Conservation (phyloP, 2,888 invertebrate genomes). For the Ichneumoninae sp. region DNA sequence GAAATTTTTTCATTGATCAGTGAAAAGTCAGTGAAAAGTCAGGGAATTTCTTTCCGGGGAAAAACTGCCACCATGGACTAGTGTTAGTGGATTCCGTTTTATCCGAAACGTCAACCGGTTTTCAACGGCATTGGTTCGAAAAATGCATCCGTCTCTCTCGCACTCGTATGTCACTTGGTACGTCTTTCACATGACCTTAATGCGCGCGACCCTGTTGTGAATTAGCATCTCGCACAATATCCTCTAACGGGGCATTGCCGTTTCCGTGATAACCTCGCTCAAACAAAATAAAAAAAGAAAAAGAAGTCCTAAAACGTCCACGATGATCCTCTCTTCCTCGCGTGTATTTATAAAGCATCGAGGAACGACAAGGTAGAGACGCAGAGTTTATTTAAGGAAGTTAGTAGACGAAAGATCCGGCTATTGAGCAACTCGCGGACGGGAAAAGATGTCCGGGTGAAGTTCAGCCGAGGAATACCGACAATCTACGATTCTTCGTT, state of each 20-base stretch:
- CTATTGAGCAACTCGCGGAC: constrained; percentile 8
- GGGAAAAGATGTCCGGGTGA: constrained; percentile 9
- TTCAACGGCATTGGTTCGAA: no score
- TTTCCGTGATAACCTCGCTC: not conserved
- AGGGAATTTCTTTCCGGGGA: no score
- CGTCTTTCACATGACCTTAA: no score
- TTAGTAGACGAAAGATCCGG: not conserved
- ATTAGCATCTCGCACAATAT: not conserved
- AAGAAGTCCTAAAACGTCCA: not conserved
- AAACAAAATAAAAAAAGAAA: constrained; percentile 4
- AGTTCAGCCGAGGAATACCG: not conserved
- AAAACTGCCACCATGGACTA: no score
- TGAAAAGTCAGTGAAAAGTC: no score
- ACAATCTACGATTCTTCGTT: constrained; percentile 16
- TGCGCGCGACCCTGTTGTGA: not conserved
- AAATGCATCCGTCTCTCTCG: no score
- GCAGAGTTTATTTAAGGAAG: constrained; percentile 2
- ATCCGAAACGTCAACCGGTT: no score
- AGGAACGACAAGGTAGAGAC: not conserved
- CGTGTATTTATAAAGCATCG: not conserved
- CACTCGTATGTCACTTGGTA: no score
- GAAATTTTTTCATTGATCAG: no score
- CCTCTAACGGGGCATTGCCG: not conserved
- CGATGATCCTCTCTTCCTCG: not conserved
- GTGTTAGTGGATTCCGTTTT: no score